A percentile compares a stretch with the other conserved stretches of the same genome.
Evolutionary conservation across 2,888 invertebrate species (phyloP).

Genomic region (Trachelus troglodyta): DNA sequence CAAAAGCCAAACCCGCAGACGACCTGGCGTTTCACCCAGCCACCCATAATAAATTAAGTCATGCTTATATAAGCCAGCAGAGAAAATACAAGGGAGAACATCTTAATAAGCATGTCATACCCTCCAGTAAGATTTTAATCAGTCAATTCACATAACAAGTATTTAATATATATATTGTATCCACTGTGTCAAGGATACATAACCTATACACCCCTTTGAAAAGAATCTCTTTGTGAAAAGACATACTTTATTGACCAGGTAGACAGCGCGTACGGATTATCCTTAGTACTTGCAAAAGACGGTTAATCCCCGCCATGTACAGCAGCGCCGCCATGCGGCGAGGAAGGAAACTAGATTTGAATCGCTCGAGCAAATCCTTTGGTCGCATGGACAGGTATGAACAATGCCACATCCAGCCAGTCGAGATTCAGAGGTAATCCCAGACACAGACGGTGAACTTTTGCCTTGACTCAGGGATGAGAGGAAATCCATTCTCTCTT

Average conservation of each 20-base stretch:
- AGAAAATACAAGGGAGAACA: background rate
- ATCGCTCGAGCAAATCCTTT: background rate
- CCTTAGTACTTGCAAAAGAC: background rate
- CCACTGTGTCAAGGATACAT: background rate
- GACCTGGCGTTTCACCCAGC: background rate
- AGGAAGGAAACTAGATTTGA: background rate
- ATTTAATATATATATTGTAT: background rate
- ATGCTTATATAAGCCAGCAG: background rate
- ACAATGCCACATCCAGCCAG: background rate
- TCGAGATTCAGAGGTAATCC: conserved; percentile 5
- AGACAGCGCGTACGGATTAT: background rate
- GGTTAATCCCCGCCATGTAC: background rate
- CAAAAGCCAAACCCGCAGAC: background rate
- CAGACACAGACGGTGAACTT: conserved; percentile 21
- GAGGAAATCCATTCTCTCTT: conserved; percentile 20
- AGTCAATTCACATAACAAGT: background rate
- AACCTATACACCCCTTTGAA: background rate
- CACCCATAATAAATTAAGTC: background rate
- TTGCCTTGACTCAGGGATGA: background rate
- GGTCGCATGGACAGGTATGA: background rate
- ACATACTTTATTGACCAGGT: background rate
- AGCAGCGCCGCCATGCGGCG: background rate
- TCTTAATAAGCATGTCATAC: background rate
- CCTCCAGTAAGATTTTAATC: background rate
- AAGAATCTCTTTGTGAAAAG: background rate